A percentile compares a stretch with the other conserved stretches of the same genome.
phyloP scores from a whole-genome alignment of 2,888 invertebrate species.

The Dioctria rufipes region DNA sequence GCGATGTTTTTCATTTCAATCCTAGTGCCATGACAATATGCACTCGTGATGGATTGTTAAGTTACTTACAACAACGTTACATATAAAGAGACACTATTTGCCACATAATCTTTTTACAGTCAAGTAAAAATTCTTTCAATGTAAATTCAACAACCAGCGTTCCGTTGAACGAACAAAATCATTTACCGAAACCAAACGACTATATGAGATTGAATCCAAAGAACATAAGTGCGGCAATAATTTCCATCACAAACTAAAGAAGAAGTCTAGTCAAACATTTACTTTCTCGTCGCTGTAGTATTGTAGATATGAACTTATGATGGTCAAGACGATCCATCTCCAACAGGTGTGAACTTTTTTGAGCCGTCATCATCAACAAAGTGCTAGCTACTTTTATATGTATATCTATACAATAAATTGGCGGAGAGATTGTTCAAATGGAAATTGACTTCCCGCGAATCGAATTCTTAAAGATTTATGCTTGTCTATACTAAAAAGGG shows the following conservation, averaged over 20 bases:
- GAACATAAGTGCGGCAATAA: slow-evolving; percentile 35
- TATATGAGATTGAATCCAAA: slow-evolving; percentile 50
- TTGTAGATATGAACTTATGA: slow-evolving; percentile 15
- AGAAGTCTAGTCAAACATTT: slow-evolving; percentile 34
- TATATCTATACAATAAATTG: too few relatives aligned
- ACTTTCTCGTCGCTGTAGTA: slow-evolving; percentile 36
- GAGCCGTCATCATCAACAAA: not conserved
- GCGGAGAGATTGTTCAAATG: too few relatives aligned
- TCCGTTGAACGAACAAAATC: slow-evolving; percentile 72
- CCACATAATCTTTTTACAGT: slow-evolving; percentile 14
- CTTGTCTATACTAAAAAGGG: too few relatives aligned
- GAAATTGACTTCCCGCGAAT: too few relatives aligned
- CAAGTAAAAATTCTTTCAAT: slow-evolving; percentile 5
- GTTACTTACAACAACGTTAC: not conserved
- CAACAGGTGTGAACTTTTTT: slow-evolving; percentile 27
- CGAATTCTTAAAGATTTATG: too few relatives aligned
- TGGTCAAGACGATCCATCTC: slow-evolving; percentile 10
- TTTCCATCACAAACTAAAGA: slow-evolving; percentile 26
- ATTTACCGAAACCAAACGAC: slow-evolving; percentile 70
- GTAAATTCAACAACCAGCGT: slow-evolving; percentile 67
- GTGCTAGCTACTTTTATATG: too few relatives aligned
- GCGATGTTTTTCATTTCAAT: slow-evolving; percentile 9
- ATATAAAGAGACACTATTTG: slow-evolving; percentile 20
- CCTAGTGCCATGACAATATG: slow-evolving; percentile 7
- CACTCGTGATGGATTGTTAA: not conserved